Evolutionary conservation across 2,888 invertebrate species (phyloP).

Genomic region (Hydraecia micacea): DNA sequence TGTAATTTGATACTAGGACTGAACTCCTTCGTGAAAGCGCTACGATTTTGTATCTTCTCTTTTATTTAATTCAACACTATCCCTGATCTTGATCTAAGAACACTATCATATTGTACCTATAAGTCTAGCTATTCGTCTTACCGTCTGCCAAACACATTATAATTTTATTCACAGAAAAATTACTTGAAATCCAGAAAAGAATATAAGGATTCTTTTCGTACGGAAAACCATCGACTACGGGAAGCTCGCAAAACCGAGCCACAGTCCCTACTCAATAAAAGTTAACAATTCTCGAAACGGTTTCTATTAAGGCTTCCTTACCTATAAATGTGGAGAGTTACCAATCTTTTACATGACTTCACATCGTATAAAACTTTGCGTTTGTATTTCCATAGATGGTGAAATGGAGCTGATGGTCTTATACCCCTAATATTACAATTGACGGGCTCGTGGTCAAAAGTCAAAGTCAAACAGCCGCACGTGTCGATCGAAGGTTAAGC

Average conservation of each 20-base stretch:
- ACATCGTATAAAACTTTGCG: conserved; percentile 27
- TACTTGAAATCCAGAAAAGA: neutral
- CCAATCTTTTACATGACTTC: conserved; percentile 38
- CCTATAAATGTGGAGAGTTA: conserved; percentile 7
- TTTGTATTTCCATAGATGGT: neutral
- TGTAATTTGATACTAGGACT: neutral
- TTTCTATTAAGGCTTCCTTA: conserved; percentile 23
- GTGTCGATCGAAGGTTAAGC: neutral
- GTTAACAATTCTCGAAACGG: conserved; percentile 16
- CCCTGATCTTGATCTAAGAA: neutral
- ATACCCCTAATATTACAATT: neutral
- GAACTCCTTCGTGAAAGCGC: neutral
- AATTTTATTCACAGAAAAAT: neutral
- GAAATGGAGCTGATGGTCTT: no score
- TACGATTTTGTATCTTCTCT: neutral
- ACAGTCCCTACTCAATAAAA: conserved; percentile 12
- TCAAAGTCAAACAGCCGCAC: neutral
- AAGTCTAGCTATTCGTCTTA: neutral
- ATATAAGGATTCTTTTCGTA: neutral
- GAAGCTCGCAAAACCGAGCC: neutral
- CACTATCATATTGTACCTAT: neutral
- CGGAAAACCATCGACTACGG: neutral
- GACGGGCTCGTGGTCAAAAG: neutral
- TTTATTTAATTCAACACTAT: neutral
- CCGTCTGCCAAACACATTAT: neutral